Evolutionary conservation across 2,113 vertebrate genomes (phyloP).

Genomic region (Lagenorhynchus albirostris): DNA sequence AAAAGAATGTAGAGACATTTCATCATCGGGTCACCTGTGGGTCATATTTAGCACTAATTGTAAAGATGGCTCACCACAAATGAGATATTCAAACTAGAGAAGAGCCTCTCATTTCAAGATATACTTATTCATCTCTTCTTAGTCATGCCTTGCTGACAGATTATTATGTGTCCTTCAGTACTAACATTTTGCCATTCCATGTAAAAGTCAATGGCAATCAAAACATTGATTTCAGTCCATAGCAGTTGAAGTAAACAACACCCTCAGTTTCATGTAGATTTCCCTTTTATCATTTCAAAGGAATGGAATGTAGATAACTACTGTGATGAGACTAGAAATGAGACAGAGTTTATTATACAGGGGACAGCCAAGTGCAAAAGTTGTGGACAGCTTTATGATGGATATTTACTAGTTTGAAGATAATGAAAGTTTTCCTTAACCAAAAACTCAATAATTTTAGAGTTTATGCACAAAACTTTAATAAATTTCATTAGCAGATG

Average conservation of each 20-base stretch:
- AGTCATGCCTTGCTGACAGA: not conserved
- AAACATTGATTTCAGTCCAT: not conserved
- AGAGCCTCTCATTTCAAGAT: not conserved
- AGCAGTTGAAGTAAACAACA: not conserved
- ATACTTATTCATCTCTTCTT: conserved; percentile 8
- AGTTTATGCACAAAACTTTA: conserved; percentile 2
- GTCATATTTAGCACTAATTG: conserved; percentile 42
- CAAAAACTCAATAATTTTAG: conserved; percentile 42
- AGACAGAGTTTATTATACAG: not conserved
- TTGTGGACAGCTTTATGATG: not conserved
- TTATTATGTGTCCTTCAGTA: not conserved
- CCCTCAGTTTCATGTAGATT: not conserved
- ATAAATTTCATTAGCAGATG: not conserved
- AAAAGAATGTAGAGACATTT: conserved; percentile 45
- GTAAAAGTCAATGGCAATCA: not conserved
- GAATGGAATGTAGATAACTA: conserved; percentile 11
- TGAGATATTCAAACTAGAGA: not conserved
- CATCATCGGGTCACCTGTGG: conserved; percentile 38
- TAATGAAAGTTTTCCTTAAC: conserved; percentile 48
- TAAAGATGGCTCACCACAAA: conserved; percentile 12
- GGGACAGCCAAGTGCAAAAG: not conserved
- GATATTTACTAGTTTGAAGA: conserved; percentile 1
- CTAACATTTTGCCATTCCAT: not conserved
- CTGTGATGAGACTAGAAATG: not conserved
- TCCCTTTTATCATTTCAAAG: not conserved